phyloP scores from a whole-genome alignment of 1,140 invertebrate species.

The Helicoverpa zea region DNA sequence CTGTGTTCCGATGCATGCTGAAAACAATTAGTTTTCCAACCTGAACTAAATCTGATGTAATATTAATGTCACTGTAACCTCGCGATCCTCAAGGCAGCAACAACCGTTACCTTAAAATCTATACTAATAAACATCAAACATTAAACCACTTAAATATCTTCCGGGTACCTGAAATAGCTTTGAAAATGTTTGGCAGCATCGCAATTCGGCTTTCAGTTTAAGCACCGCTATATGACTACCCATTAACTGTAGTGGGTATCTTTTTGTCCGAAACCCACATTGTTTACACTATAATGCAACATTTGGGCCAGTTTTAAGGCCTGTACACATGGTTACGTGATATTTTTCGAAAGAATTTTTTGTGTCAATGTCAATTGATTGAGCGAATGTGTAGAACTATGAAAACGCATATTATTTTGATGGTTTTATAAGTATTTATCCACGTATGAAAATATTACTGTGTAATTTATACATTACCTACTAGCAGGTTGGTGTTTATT shows the following conservation, averaged over 20 bases:
- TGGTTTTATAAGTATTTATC: background rate
- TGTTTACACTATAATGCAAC: conserved; percentile 55
- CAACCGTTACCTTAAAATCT: background rate
- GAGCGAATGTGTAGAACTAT: no score
- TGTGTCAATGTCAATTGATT: background rate
- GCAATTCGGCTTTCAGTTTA: conserved; percentile 62
- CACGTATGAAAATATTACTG: no score
- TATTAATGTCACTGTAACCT: background rate
- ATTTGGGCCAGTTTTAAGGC: conserved; percentile 44
- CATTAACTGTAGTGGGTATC: conserved; percentile 66
- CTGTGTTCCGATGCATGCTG: no score
- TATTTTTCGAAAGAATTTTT: background rate
- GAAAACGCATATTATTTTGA: background rate
- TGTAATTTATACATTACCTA: no score
- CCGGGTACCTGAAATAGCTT: conserved; percentile 40
- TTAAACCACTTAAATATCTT: conserved; percentile 24
- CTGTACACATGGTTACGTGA: background rate
- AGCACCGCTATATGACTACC: conserved; percentile 58
- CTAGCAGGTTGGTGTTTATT: no score
- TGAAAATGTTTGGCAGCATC: conserved; percentile 53
- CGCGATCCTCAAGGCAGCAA: background rate
- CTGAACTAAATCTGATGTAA: no score
- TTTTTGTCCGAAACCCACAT: conserved; percentile 55
- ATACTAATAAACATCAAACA: background rate
- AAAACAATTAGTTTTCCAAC: no score